Evolutionary conservation across 1,140 invertebrate species (phyloP).

Genomic region (Sitophilus oryzae): DNA sequence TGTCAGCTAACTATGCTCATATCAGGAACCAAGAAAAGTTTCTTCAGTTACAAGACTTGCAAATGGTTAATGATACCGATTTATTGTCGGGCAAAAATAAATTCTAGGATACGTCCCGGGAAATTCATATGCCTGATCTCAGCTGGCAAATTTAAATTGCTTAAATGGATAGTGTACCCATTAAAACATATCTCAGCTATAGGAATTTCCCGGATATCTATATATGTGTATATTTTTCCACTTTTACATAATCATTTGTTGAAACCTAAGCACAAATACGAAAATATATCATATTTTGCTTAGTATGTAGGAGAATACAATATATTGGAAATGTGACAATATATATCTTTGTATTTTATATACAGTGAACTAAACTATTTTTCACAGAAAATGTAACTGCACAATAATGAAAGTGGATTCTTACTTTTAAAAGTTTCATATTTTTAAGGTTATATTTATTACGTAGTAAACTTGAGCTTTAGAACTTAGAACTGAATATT

Average conservation of each 20-base stretch:
- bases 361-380: too few species aligned
- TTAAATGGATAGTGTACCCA: too few species aligned
- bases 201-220: neutral
- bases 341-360: too few species aligned
- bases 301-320: too few species aligned
- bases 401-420: too few species aligned
- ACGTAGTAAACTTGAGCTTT: too few species aligned
- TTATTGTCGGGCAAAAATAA: conserved; percentile 68
- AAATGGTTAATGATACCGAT: conserved; percentile 75
- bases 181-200: neutral
- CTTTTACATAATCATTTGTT: neutral
- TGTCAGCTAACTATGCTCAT: conserved; percentile 92
- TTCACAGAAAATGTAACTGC: too few species aligned
- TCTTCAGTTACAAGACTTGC: conserved; percentile 83
- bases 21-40: conserved; percentile 91
- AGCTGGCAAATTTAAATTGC: conserved; percentile 29
- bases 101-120: conserved; percentile 76
- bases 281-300: too few species aligned
- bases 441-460: too few species aligned
- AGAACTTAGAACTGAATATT: too few species aligned
- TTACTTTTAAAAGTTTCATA: too few species aligned
- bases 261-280: neutral
- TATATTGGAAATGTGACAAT: too few species aligned
- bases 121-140: conserved; percentile 49
- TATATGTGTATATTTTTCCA: neutral